phyloP scores from a whole-genome alignment of 2,888 invertebrate genomes.

The Balanococcus diminutus region DNA sequence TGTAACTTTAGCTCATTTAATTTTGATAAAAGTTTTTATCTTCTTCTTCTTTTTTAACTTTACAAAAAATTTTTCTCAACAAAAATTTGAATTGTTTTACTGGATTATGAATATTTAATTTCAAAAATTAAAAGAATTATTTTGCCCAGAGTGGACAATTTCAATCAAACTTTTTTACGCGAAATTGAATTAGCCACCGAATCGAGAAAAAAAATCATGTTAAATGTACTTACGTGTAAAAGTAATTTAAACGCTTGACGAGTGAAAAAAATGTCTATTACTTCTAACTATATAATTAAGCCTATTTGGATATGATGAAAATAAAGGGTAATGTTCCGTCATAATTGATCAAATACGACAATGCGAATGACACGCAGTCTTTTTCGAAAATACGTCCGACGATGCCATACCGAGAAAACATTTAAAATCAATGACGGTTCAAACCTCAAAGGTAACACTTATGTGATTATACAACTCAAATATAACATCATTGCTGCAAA shows the following conservation, averaged over 20 bases:
- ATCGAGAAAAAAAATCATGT: no score
- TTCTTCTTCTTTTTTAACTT: no score
- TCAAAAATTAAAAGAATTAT: not conserved
- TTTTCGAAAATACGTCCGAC: not conserved
- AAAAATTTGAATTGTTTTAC: not conserved
- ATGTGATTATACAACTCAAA: slow-evolving; percentile 24
- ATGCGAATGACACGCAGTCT: slow-evolving; percentile 24
- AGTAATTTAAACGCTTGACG: not conserved
- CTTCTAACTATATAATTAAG: not conserved
- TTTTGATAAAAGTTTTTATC: not conserved
- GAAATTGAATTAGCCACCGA: not conserved
- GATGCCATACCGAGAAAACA: slow-evolving; percentile 15
- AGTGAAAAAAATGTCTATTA: not conserved
- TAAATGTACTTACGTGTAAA: no score
- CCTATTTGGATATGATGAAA: not conserved
- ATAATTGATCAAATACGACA: slow-evolving; percentile 27
- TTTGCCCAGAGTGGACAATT: not conserved
- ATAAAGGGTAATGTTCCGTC: not conserved
- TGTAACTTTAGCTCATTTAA: not conserved
- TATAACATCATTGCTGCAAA: not conserved
- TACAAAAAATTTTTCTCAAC: not conserved
- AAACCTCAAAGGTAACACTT: slow-evolving; percentile 35
- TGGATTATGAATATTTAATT: not conserved
- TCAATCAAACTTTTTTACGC: not conserved
- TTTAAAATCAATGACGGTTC: slow-evolving; percentile 29